A percentile compares a stretch with the other conserved stretches of the same genome.
Conservation (phyloP, 2,888 invertebrate genomes). For the Onchidella celtica region DNA sequence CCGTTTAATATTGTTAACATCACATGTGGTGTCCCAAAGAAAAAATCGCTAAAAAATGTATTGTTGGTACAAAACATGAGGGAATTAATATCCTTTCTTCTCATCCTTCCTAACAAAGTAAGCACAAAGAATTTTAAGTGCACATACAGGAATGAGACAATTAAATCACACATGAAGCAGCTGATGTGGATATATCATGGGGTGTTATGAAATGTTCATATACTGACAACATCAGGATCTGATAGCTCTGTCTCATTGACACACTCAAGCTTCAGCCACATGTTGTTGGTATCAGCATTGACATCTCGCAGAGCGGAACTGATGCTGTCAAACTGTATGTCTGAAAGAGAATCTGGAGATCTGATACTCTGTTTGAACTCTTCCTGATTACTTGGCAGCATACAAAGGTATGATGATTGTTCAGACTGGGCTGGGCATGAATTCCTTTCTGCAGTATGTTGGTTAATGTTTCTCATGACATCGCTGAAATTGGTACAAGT, state of each 20-base stretch:
- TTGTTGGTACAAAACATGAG: no score
- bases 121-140: no score
- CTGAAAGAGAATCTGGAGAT: conserved; percentile 3
- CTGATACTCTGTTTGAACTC: not conserved
- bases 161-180: no score
- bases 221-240: not conserved
- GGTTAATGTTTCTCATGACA: not conserved
- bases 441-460: not conserved
- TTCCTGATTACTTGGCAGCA: not conserved
- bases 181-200: no score
- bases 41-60: no score
- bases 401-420: not conserved
- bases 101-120: no score
- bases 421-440: not conserved
- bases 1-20: no score
- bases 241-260: not conserved
- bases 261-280: not conserved
- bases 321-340: not conserved
- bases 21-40: no score
- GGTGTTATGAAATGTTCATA: no score
- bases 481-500: not conserved
- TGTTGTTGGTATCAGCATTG: not conserved
- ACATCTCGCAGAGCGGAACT: conserved; percentile 9
- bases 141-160: no score
- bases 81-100: no score